These are phyloP conservation scores for Rotaria socialis DNA, from an alignment of 2,888 invertebrate genomes.

Conservation along the genomic window DNA sequence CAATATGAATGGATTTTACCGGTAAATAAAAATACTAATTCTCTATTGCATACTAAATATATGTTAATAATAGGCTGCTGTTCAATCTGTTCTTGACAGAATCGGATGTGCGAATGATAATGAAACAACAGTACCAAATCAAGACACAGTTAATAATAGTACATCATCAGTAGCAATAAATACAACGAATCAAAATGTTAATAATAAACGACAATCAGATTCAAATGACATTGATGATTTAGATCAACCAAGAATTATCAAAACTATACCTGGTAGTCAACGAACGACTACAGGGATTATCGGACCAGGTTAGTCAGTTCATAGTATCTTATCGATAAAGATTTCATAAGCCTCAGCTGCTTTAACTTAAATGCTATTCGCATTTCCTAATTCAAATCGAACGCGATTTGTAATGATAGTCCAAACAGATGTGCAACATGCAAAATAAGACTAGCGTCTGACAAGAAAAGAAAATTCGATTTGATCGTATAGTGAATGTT, in stretches of 20 bases:
- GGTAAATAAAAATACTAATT: not conserved
- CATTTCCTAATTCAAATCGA: too few relatives aligned
- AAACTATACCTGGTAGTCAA: not conserved
- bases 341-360: too few relatives aligned
- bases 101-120: not conserved
- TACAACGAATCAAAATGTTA: not conserved
- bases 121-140: not conserved
- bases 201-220: not conserved
- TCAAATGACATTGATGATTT: not conserved
- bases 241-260: not conserved
- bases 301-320: not conserved
- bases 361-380: too few relatives aligned
- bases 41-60: not conserved
- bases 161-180: too few relatives aligned
- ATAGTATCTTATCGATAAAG: too few relatives aligned
- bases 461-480: too few relatives aligned
- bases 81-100: not conserved
- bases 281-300: not conserved
- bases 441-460: too few relatives aligned
- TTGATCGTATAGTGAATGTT: too few relatives aligned
- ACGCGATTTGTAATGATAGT: too few relatives aligned
- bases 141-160: not conserved
- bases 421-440: too few relatives aligned
- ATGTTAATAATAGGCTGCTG: not conserved
- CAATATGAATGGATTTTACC: conserved; percentile 56